These are phyloP conservation scores for Lamellibrachia luymesi DNA, from an alignment of 1,140 invertebrate genomes.

Conservation along the genomic window DNA sequence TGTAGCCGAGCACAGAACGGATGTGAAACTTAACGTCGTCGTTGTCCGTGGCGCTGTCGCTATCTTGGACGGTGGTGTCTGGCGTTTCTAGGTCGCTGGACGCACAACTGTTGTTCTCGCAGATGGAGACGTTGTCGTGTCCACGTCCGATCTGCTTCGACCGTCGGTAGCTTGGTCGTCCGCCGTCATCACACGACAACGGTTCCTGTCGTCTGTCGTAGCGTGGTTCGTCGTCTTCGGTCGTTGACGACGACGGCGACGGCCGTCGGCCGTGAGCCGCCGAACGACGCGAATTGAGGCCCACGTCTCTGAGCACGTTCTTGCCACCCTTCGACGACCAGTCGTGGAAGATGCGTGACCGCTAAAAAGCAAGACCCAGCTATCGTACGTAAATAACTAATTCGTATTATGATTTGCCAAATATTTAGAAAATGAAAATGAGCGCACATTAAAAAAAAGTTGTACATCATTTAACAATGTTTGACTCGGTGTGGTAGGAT, in stretches of 20 bases:
- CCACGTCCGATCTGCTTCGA: not conserved
- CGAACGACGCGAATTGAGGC: not conserved
- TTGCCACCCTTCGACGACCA: not conserved
- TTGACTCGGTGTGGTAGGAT: too few relatives aligned
- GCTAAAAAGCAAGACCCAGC: not conserved
- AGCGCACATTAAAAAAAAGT: too few relatives aligned
- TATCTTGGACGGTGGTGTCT: not conserved
- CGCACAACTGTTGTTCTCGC: not conserved
- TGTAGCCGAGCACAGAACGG: not conserved
- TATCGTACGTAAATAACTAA: not conserved
- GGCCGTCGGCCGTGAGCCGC: not conserved
- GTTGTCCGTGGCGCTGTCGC: not conserved
- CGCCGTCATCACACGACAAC: not conserved
- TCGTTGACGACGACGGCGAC: not conserved
- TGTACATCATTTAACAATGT: too few relatives aligned
- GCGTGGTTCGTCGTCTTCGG: not conserved
- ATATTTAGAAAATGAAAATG: too few relatives aligned
- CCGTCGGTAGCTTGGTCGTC: not conserved
- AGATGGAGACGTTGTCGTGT: not conserved
- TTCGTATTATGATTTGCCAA: too few relatives aligned
- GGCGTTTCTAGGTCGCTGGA: not conserved
- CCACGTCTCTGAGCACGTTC: not conserved
- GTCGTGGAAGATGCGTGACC: not conserved
- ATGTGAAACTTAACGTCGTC: not conserved
- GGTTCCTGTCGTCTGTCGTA: not conserved